Percentiles rank a stretch among this genome's conserved stretches.
Conservation (phyloP, 2,113 vertebrate species). For the Apaloderma vittatum region DNA sequence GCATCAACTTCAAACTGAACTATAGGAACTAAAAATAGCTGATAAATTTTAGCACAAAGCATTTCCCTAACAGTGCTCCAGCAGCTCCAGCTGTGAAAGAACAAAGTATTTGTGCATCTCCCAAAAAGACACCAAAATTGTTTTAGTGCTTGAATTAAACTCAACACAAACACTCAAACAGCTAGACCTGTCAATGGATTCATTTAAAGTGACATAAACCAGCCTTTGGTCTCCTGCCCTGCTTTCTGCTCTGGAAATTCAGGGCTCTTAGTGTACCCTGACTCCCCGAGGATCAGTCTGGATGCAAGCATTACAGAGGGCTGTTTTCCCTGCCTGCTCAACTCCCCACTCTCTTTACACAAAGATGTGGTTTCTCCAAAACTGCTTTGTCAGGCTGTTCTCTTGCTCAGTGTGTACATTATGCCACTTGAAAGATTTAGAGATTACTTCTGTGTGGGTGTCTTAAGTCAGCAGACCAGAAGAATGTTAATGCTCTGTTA, state of each 20-base stretch:
- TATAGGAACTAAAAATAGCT: not conserved
- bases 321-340: not conserved
- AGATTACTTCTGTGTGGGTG: not conserved
- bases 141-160: not conserved
- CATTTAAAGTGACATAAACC: not conserved
- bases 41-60: not conserved
- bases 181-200: not conserved
- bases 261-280: not conserved
- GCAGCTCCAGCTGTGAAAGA: not conserved
- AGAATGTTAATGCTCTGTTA: constrained; percentile 29
- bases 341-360: not conserved
- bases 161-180: not conserved
- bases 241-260: not conserved
- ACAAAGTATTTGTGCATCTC: not conserved
- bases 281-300: not conserved
- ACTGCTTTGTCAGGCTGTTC: constrained; percentile 8
- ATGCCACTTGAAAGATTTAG: not conserved
- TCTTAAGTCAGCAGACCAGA: constrained; percentile 2
- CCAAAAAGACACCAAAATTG: not conserved
- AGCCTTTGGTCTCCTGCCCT: not conserved
- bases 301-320: no score
- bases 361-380: not conserved
- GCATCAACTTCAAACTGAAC: not conserved
- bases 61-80: not conserved
- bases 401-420: not conserved